Conservation (phyloP, 92 coral and sea anemone genomes). For the Parazoanthus swiftii region DNA sequence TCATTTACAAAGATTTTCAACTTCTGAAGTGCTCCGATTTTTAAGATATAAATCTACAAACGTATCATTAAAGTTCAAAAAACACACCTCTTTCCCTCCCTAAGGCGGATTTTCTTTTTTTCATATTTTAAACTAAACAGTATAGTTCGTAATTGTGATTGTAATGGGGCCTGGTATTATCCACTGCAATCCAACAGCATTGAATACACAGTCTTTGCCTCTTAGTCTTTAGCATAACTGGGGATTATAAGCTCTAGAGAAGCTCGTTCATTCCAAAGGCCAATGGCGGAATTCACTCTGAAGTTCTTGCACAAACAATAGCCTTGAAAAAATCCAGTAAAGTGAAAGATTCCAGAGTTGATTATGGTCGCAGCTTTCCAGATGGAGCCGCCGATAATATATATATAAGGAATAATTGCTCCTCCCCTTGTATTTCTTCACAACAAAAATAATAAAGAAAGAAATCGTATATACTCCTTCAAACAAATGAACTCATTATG, state of each 20-base stretch:
- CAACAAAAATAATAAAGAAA: constrained; percentile 19
- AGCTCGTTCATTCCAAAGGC: background rate
- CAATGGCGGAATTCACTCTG: background rate
- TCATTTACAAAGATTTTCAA: background rate
- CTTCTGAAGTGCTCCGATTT: background rate
- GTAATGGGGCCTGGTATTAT: background rate
- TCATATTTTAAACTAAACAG: background rate
- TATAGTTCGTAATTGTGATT: background rate
- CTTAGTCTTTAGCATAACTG: background rate
- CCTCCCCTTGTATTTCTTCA: constrained; percentile 17
- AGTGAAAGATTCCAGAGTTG: background rate
- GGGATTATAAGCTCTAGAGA: background rate
- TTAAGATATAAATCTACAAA: too few species aligned
- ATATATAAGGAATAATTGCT: background rate
- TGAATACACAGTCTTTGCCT: background rate
- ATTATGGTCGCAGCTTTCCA: background rate
- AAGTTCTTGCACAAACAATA: background rate
- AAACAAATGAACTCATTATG: constrained; percentile 25
- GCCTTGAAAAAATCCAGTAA: background rate
- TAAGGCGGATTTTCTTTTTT: background rate
- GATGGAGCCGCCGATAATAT: background rate
- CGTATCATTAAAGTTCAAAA: background rate
- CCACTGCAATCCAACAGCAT: too few species aligned
- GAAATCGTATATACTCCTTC: constrained; percentile 22
- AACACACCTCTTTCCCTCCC: background rate